A percentile compares a stretch with the other conserved stretches of the same genome.
Conservation (phyloP, 2,113 vertebrate species). For the Apteryx owenii region DNA sequence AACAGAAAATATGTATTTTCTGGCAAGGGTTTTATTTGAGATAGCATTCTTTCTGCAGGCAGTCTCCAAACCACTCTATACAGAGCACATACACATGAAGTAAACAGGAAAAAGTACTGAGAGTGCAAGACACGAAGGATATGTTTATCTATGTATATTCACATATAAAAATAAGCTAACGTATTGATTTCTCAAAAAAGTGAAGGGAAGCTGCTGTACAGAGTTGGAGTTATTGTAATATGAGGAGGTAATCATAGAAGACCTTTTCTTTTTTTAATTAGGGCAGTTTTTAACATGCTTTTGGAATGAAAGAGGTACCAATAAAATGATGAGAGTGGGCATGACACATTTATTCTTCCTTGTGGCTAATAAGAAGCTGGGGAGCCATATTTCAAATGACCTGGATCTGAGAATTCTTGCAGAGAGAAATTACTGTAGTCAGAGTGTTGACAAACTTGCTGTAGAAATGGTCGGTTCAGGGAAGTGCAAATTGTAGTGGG, state of each 20-base stretch:
- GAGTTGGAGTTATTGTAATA: not conserved
- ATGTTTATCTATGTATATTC: not conserved
- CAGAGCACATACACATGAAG: not conserved
- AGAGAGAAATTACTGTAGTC: not conserved
- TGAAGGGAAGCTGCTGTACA: not conserved
- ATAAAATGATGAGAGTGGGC: fast-evolving
- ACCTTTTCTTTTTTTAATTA: not conserved
- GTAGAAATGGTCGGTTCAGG: not conserved
- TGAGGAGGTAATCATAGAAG: not conserved
- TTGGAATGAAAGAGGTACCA: not conserved
- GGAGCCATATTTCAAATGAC: not conserved
- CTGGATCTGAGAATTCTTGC: not conserved
- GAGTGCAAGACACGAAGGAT: not conserved
- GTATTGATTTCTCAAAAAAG: not conserved
- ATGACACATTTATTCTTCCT: not conserved
- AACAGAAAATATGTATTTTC: not conserved
- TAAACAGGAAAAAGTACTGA: not conserved
- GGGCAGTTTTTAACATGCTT: not conserved
- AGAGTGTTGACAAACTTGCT: not conserved
- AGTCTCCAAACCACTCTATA: not conserved
- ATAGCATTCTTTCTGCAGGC: not conserved
- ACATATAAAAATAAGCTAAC: not conserved
- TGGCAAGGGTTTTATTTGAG: not conserved
- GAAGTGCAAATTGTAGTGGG: not conserved
- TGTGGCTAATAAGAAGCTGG: not conserved